Base-by-base conservation (phyloP, 2,888 invertebrate species). In the Emesis russula region DNA sequence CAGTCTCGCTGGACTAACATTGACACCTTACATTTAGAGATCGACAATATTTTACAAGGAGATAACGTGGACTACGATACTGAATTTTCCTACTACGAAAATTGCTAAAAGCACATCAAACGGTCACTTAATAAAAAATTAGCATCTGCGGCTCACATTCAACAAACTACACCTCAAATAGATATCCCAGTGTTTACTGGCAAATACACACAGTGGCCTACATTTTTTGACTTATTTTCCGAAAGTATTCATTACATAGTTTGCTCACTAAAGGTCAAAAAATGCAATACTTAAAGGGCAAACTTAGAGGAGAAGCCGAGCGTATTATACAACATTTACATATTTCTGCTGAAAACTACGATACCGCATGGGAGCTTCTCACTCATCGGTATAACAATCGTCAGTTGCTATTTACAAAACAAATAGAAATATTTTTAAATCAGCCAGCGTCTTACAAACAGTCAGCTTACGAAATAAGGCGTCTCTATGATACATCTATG, bases 301-400 rank as follows among this genome's bases (percentile, higher is more conserved):
- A 36, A 87, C 48, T 58, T 89, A 15, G 82, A 73, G 71, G 90
- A 89, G 15, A 88, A 90, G 63, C 87, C 87, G 18, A 86, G 88
- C 77, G 87, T 6, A 84, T 92, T 13, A 85, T 91, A 31, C 88
- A 91, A 33, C 88, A 91, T 86, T 44, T 92, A 13, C 75, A 81
- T 18, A 86, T 92, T 6, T 86, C 88, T 0, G 75, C 91, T 3
- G 89, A 92, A 7, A 91, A 91, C 79, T 92, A 91, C 33, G 88
- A 92, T 13, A 71, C 87, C 1, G 83, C 84, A 15, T 91, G 91
- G 89, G 87, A 89, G n/a, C 73, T 88, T 2, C 63, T 89, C 11
- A 89, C 58, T 11, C 90, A 86, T 31, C 58, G 89, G 18, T 90
- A 92, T 48, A 87, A 90, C 38, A 86, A 92, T 71, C 75, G 74